Evolutionary conservation across 1,140 invertebrate genomes (phyloP).

Genomic region (Ridgeia piscesae): DNA sequence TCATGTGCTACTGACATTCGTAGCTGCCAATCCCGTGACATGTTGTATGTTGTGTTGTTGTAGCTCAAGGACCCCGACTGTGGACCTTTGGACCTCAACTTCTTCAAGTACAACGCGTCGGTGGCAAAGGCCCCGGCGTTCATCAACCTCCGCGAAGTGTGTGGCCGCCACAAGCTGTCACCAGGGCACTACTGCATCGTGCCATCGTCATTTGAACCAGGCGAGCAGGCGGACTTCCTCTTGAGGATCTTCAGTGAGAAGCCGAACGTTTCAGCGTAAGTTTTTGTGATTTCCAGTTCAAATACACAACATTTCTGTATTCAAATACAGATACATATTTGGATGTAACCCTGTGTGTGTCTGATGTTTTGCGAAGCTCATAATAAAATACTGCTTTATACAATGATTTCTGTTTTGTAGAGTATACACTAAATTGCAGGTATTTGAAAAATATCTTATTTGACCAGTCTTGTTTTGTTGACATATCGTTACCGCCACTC

Average conservation of each 20-base stretch:
- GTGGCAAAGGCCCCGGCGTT: slow-evolving; percentile 80
- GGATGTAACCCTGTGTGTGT: no score
- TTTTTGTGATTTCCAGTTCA: no score
- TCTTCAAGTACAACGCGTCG: slow-evolving; percentile 95
- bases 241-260: slow-evolving; percentile 70
- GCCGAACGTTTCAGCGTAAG: slow-evolving; percentile 53
- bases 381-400: neutral
- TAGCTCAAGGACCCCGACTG: slow-evolving; percentile 62
- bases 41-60: slow-evolving; percentile 14
- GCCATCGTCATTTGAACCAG: slow-evolving; percentile 67
- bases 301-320: no score
- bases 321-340: no score
- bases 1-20: no score
- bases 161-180: slow-evolving; percentile 51
- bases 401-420: neutral
- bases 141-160: slow-evolving; percentile 40
- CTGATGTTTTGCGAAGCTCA: neutral
- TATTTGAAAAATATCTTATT: no score
- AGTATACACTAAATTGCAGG: no score
- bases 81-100: slow-evolving; percentile 83
- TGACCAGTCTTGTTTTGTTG: no score
- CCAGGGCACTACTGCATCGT: slow-evolving; percentile 67
- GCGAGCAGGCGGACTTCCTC: slow-evolving; percentile 64
- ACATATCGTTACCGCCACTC: no score
- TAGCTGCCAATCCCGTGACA: no score